Percentiles rank a stretch among this genome's conserved stretches.
Conservation (phyloP, 2,113 vertebrate species). For the Urocynchramus pylzowi region DNA sequence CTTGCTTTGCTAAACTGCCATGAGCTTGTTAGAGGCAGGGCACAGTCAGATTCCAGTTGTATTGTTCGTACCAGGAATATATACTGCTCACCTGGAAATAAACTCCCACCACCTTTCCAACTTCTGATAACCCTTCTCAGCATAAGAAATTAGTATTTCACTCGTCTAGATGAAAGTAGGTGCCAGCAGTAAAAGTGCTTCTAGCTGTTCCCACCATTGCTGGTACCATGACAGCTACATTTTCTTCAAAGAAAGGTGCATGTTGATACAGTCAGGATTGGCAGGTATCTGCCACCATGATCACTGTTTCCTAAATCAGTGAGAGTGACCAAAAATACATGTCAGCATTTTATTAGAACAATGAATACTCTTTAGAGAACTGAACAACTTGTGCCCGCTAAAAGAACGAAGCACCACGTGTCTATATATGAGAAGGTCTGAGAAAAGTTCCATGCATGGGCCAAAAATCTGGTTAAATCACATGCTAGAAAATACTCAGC, state of each 20-base stretch:
- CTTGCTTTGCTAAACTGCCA: neutral
- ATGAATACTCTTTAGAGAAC: neutral
- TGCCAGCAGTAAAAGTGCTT: neutral
- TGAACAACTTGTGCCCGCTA: neutral
- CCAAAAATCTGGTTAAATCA: neutral
- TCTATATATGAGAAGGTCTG: neutral
- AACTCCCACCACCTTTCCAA: neutral
- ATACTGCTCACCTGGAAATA: neutral
- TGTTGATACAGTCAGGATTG: neutral
- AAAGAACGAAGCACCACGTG: neutral
- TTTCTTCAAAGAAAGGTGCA: neutral
- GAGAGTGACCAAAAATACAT: neutral
- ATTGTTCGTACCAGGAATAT: neutral
- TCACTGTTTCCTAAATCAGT: neutral
- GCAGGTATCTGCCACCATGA: accelerated
- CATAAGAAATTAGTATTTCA: neutral
- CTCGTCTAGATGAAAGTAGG: neutral
- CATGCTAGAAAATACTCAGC: neutral
- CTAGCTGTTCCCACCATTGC: neutral
- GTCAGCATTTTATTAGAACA: neutral
- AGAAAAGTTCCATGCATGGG: neutral
- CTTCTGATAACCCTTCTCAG: neutral
- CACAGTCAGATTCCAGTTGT: neutral
- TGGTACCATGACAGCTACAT: accelerated
- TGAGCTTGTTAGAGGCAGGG: neutral